Conservation (phyloP, 2,113 vertebrate species). For the Megalops atlanticus region DNA sequence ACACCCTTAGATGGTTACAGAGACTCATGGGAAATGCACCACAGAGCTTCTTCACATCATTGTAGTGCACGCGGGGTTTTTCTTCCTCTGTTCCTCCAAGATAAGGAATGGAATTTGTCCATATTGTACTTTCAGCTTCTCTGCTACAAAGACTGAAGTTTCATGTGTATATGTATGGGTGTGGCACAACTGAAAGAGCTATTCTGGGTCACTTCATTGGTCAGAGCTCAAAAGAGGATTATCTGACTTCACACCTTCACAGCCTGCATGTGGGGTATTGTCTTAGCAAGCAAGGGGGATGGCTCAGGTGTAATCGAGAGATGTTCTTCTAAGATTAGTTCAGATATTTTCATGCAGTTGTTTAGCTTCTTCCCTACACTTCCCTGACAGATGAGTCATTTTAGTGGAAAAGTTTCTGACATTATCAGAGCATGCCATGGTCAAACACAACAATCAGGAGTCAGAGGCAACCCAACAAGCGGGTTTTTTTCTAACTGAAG, state of each 20-base stretch:
- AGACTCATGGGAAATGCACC: conserved; percentile 17
- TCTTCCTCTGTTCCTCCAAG: not conserved
- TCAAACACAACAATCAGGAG: not conserved
- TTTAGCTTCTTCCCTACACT: not conserved
- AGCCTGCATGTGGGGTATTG: too few species aligned
- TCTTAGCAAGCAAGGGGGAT: too few species aligned
- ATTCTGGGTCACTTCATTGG: too few species aligned
- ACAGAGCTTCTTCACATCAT: conserved; percentile 23
- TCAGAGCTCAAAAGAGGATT: too few species aligned
- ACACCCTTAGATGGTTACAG: conserved; percentile 16
- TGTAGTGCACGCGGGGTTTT: conserved; percentile 24
- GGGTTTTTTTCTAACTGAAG: conserved; percentile 6
- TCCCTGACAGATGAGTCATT: not conserved
- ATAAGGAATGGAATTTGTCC: not conserved
- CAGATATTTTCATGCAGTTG: too few species aligned
- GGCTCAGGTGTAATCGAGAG: too few species aligned
- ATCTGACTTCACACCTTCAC: too few species aligned
- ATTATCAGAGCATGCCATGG: not conserved
- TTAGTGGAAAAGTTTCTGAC: not conserved
- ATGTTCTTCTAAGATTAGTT: not conserved
- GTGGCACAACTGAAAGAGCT: too few species aligned
- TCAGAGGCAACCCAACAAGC: not conserved
- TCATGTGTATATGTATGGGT: not conserved
- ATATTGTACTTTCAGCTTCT: not conserved
- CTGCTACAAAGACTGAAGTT: too few species aligned